Evolutionary conservation across 2,797 vertebrate species (phyloP).

Genomic region (Columba guinea): DNA sequence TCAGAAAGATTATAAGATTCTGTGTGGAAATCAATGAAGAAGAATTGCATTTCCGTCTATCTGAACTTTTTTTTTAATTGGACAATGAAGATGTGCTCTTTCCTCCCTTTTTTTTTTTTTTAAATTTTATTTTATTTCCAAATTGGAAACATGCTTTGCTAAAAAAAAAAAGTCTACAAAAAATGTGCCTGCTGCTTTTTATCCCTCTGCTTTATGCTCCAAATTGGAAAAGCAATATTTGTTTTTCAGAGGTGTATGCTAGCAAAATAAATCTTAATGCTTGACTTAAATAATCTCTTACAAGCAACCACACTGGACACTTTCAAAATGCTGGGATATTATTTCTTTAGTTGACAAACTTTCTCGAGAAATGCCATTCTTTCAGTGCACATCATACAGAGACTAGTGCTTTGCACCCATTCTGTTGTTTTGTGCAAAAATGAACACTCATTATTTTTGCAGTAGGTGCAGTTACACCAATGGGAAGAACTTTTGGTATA

Average conservation of each 20-base stretch:
- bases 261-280: neutral
- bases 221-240: neutral
- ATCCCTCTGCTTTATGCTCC: neutral
- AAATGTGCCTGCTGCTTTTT: neutral
- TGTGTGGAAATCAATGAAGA: neutral
- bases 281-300: neutral
- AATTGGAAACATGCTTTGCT: neutral
- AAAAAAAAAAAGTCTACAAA: neutral
- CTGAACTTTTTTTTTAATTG: neutral
- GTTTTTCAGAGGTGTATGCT: neutral
- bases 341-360: neutral
- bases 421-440: neutral
- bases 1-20: neutral
- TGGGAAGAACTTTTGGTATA: neutral
- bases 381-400: neutral
- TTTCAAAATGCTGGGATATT: neutral
- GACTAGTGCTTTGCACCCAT: fast-evolving
- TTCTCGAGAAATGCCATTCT: neutral
- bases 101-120: neutral
- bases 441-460: neutral
- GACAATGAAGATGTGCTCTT: neutral
- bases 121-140: neutral
- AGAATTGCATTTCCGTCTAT: neutral
- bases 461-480: neutral
- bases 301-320: neutral